Evolutionary conservation across 2,888 invertebrate genomes (phyloP), one percentile per base, ranked within the genome.

Genomic region (Liodrosophila aerea): DNA sequence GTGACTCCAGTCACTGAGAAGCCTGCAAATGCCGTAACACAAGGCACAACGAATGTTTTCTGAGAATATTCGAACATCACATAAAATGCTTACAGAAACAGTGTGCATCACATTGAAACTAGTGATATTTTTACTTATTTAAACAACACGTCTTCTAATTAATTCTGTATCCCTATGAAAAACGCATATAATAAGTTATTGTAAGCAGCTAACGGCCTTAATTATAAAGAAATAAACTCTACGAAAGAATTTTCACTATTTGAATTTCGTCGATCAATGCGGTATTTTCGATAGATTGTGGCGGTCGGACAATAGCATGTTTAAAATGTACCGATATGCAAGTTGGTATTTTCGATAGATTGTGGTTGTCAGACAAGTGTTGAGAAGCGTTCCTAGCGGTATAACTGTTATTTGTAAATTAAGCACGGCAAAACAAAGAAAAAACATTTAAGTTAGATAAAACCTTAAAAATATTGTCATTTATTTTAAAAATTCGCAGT

Each of bases 1-100:
- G 93, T 93, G 62, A 93, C 93, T 9, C 92, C 92, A 0, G 85
- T 87, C 9, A 73, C 83, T 9, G 89, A 88, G 36, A 88, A 89
- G 49, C 82, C 89, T 5, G 16, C 46, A 18, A 11, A 52, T 3
- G 16, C 51, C 66, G 83, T 49, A 61, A 69, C 47, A 53, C 64
- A n/a, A n/a, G n/a, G n/a, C n/a, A n/a, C n/a, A n/a, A n/a, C 53
- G 12, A 22, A 22, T 22, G 70, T 64, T 16, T 85, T 83, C 41
- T 85, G 60, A 78, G 16, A 27, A 49, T 12, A n/a, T 12, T 5
- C 8, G 12, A 30, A 52, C 11, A n/a, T 50, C 22, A 4, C 34
- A 37, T 50, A 22, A 15, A 45, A 40, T 41, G 29, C 29, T 45
- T 13, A 9, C 29, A 9, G 11, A 57, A 61, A 66, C 61, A 66